Percentiles rank a stretch among this genome's conserved stretches.
These are phyloP conservation scores for Stigmatopora nigra DNA, from an alignment of 2,113 vertebrate genomes.

Conservation along the genomic window DNA sequence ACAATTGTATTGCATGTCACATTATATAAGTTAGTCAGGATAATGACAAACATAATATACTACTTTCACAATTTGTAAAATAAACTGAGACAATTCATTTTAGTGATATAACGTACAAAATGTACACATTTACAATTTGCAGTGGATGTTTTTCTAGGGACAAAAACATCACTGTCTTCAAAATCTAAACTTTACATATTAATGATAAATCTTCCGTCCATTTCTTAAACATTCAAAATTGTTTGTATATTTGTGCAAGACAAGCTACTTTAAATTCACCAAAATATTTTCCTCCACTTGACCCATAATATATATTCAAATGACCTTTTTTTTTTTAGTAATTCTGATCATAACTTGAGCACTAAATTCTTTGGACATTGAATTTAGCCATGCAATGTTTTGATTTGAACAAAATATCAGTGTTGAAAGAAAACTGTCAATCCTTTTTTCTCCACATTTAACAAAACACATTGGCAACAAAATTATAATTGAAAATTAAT, in stretches of 20 bases:
- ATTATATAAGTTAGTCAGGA: neutral
- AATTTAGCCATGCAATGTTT: neutral
- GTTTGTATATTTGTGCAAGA: neutral
- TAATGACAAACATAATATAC: too few relatives aligned
- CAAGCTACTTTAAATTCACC: neutral
- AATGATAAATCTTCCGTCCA: neutral
- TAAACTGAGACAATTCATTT: too few relatives aligned
- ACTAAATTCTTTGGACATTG: neutral
- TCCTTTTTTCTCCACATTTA: too few relatives aligned
- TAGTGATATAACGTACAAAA: too few relatives aligned
- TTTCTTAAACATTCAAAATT: neutral
- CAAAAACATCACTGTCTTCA: too few relatives aligned
- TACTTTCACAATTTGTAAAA: neutral
- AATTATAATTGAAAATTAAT: neutral
- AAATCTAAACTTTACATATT: too few relatives aligned
- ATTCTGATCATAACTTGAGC: neutral
- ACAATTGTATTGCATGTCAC: constrained; percentile 1
- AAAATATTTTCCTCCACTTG: neutral
- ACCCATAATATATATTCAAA: neutral
- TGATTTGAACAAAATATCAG: too few relatives aligned
- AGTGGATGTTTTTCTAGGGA: too few relatives aligned
- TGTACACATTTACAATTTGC: too few relatives aligned
- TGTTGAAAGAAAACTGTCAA: too few relatives aligned
- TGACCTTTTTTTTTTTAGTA: neutral
- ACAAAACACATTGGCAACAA: neutral